Base-by-base conservation (phyloP, 1,140 invertebrate genomes). In the Drosophila novamexicana region DNA sequence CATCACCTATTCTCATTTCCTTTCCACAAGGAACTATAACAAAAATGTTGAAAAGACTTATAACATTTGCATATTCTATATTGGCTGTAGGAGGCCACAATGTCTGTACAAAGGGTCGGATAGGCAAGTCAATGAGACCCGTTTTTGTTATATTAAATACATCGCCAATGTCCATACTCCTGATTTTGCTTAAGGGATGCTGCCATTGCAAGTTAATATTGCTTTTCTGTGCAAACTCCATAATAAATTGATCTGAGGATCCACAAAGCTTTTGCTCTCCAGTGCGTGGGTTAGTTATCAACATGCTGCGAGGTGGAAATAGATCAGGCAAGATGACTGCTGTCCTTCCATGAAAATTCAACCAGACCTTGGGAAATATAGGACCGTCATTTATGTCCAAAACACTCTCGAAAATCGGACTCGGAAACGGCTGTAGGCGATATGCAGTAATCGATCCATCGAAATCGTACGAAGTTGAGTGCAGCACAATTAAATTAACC, bases 21-120 rank as follows among this genome's bases (percentile, higher is more conserved):
- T 6, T 10, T 0, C 36, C 12, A 18, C 79, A 81, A 0, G 79
- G 79, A 1, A 77, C 61, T 4, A 81, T 9, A n/a, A 82, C 5
- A 1, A 50, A 65, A 4, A 39, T 0, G 49, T 10, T 34, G 9
- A 2, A 3, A n/a, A 7, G 2, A 44, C 14, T 44, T 3, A 44
- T 16, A 2, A n/a, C 14, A 16, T 44, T 29, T 5, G 22, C 6
- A 8, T 44, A 44, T 16, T 44, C 42, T 6, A 44, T 5, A 16
- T 44, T 44, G 6, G 2, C 6, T 7, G 42, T 6, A 0, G 8
- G 8, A 16, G 42, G 0, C 2, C 10, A 3, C 0, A 6, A 0
- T 4, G 5, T 3, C 2, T 22, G 16, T 1, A 49, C 18, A 49
- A 7, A 32, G 8, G 52, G 36, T 22, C 14, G 14, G 14, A 42